Evolutionary conservation across 1,140 invertebrate genomes (phyloP).

Genomic region (Proctacanthus coquilletti): DNA sequence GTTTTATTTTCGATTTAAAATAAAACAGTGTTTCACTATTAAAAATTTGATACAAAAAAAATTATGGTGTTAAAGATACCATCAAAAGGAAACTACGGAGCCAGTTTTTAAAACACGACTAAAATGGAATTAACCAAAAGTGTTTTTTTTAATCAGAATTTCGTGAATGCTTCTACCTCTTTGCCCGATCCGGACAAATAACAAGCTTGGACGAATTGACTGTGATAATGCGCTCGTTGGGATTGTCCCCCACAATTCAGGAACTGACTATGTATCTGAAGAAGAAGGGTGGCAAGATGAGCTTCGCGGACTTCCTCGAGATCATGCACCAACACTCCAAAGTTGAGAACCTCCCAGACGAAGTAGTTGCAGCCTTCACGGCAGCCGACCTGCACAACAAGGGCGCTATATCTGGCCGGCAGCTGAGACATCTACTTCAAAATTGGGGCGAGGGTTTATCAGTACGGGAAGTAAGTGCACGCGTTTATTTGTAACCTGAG

Average conservation of each 20-base stretch:
- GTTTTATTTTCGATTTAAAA: constrained; percentile 1
- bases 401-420: constrained; percentile 63
- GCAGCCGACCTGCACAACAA: constrained; percentile 60
- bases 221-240: constrained; percentile 84
- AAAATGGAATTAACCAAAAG: constrained; percentile 8
- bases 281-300: constrained; percentile 78
- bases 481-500: background rate
- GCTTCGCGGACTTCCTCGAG: constrained; percentile 90
- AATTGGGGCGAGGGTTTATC: constrained; percentile 85
- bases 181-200: constrained; percentile 75
- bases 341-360: constrained; percentile 76
- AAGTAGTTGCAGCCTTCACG: constrained; percentile 78
- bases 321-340: constrained; percentile 83
- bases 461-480: constrained; percentile 55
- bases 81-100: background rate
- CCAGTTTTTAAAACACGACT: background rate
- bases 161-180: constrained; percentile 86
- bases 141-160: constrained; percentile 54
- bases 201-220: constrained; percentile 77
- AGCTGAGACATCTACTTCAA: constrained; percentile 74
- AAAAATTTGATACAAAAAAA: constrained; percentile 2
- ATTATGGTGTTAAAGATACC: background rate
- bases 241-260: constrained; percentile 80
- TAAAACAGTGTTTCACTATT: background rate
- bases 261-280: constrained; percentile 76